phyloP scores from a whole-genome alignment of 1,140 invertebrate species.

The Trachelipus rathkii region DNA sequence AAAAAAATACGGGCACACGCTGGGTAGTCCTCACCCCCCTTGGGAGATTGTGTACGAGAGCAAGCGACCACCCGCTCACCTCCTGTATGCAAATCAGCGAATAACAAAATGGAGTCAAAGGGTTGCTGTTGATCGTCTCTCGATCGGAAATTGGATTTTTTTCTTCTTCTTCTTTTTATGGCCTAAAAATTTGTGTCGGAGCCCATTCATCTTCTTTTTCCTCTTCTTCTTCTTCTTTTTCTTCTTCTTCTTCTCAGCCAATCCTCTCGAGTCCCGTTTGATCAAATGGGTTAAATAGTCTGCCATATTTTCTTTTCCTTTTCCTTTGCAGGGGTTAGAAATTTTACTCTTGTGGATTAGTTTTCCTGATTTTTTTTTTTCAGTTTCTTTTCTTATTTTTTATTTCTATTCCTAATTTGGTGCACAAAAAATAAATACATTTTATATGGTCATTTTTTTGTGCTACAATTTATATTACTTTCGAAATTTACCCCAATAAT shows the following conservation, averaged over 20 bases:
- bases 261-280: neutral
- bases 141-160: neutral
- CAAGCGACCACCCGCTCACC: neutral
- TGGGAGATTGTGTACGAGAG: neutral
- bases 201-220: neutral
- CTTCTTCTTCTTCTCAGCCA: neutral
- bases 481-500: too few species aligned
- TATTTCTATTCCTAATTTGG: too few species aligned
- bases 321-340: neutral
- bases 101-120: conserved; percentile 7
- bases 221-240: neutral
- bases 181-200: neutral
- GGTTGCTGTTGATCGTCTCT: neutral
- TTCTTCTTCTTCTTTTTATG: neutral
- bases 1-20: conserved; percentile 4
- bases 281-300: neutral
- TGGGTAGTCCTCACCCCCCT: neutral
- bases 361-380: too few species aligned
- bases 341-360: too few species aligned
- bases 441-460: too few species aligned
- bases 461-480: too few species aligned
- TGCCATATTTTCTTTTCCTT: neutral
- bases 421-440: too few species aligned
- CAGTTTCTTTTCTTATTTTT: too few species aligned
- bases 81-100: conserved; percentile 6